Conservation (phyloP, 2,797 vertebrate genomes). For the Morelia viridis region DNA sequence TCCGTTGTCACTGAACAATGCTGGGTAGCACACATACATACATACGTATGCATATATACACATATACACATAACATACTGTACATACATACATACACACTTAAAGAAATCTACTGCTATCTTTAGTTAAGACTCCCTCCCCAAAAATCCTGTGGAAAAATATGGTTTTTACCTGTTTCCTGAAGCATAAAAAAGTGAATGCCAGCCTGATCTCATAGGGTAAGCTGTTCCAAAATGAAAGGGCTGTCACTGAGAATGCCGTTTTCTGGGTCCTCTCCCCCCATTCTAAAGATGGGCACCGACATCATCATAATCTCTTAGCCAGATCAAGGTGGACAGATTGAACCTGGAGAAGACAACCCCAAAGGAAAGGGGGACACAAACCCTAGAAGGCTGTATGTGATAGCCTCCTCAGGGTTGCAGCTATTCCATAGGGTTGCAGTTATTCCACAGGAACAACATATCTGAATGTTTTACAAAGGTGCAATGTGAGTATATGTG, state of each 20-base stretch:
- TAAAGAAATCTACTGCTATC: background rate
- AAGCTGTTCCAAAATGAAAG: background rate
- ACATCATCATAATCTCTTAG: background rate
- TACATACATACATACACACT: background rate
- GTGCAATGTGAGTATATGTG: background rate
- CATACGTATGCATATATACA: background rate
- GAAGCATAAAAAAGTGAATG: background rate
- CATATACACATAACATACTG: background rate
- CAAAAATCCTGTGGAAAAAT: background rate
- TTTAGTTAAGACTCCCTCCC: background rate
- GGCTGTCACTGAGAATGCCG: background rate
- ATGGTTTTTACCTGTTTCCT: background rate
- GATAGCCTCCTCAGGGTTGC: background rate
- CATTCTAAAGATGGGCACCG: background rate
- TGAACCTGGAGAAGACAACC: background rate
- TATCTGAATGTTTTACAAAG: background rate
- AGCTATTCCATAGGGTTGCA: background rate
- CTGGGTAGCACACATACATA: background rate
- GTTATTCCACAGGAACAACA: background rate
- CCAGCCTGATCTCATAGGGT: background rate
- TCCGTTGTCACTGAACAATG: background rate
- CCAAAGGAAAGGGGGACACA: background rate
- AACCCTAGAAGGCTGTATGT: background rate
- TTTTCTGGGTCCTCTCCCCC: too few species aligned
- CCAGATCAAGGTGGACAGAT: background rate